Conservation (phyloP, 2,797 vertebrate genomes). For the Ctenosaura bakeri region DNA sequence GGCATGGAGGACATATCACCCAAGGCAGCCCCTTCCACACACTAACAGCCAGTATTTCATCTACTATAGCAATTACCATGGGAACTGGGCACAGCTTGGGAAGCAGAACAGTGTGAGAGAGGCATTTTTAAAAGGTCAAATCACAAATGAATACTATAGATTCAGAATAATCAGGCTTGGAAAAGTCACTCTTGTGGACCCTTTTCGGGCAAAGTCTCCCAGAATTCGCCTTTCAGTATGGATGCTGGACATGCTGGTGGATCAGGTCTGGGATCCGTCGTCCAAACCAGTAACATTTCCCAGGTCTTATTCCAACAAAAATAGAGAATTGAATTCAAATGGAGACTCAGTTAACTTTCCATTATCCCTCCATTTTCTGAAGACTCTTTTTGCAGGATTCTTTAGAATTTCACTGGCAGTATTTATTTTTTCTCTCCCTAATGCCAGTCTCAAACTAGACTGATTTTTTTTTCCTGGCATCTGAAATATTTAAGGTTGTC, state of each 20-base stretch:
- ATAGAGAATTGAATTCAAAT: no score
- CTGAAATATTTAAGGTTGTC: conserved; percentile 62
- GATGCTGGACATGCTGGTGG: no score
- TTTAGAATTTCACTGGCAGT: conserved; percentile 35
- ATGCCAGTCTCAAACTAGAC: neutral
- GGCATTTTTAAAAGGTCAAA: no score
- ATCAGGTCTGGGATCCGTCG: neutral
- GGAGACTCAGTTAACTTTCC: neutral
- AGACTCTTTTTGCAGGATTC: neutral
- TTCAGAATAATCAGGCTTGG: neutral
- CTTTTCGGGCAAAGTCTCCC: no score
- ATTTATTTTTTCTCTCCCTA: neutral
- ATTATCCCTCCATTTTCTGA: neutral
- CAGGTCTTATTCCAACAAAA: neutral
- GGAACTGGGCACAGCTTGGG: no score
- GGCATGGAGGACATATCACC: no score
- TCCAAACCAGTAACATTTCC: neutral
- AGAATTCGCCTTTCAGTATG: no score
- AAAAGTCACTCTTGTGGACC: neutral
- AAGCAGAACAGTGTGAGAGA: no score
- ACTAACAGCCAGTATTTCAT: no score
- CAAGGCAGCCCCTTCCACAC: no score
- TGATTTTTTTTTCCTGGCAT: conserved; percentile 54
- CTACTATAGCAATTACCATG: no score
- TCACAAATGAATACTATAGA: no score